Base-by-base conservation (phyloP, 2,113 vertebrate species). In the Cacatua alba region DNA sequence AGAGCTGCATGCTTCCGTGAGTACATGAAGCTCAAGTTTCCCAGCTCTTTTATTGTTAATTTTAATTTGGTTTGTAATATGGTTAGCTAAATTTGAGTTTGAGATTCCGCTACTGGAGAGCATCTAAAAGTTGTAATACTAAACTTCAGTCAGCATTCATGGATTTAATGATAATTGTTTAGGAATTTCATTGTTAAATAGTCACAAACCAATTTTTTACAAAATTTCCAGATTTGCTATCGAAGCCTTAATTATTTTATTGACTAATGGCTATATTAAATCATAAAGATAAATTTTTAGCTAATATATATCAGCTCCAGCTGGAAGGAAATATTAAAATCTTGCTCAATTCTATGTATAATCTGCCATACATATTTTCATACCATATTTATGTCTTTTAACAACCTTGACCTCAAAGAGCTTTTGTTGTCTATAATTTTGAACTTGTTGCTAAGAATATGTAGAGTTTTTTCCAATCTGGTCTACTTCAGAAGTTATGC, bases 1-100 rank as follows among this genome's bases (percentile, higher is more conserved):
- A 5, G 1, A 24, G 17, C 5, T 79, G n/a, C 14, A 25, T 6
- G 13, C 0, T 0, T 80, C 7, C 19, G 1, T 21, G 13, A 52
- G 12, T 25, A 53, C 2, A 3, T 4, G 13, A 88, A 85, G 5
- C 4, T 85, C 25, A 76, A 48, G 15, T 67, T 81, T 64, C 11
- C 44, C 24, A 55, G 9, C 20, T 65, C 16, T 77, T 49, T 51
- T 37, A 39, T 13, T 49, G 23, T 48, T 46, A 77, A 71, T 76
- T 77, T 88, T 71, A 43, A 21, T 62, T 41, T 60, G 14, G 6
- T 71, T 81, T 70, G 39, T 71, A 75, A 70, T 9, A 24, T 15
- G 25, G 7, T 5, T 51, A 67, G 8, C 17, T 71, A 55, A 70
- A 57, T 67, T 49, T 17, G 7, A 41, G 24, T 74, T 70, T 80